Evolutionary conservation across 2,888 invertebrate genomes (phyloP).

Genomic region (Drosophila antonietae): DNA sequence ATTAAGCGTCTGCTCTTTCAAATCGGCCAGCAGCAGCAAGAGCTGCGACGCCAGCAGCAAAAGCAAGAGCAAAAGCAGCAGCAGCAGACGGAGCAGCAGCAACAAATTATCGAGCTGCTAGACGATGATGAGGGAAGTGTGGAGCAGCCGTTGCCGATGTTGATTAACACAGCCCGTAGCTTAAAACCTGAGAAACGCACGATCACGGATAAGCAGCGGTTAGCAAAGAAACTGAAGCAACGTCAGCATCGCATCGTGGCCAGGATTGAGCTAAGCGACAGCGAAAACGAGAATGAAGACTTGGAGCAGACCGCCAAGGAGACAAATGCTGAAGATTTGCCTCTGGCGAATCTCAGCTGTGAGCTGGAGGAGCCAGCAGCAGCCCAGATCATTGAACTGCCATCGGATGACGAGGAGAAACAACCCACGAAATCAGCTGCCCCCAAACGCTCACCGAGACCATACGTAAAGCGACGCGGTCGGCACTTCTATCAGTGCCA

Average conservation of each 20-base stretch:
- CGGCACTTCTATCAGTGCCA: slow-evolving; percentile 82
- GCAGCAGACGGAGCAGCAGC: slow-evolving; percentile 34
- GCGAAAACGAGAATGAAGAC: slow-evolving; percentile 53
- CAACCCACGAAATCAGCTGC: slow-evolving; percentile 3
- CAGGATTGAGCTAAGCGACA: slow-evolving; percentile 76
- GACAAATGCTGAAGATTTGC: slow-evolving; percentile 49
- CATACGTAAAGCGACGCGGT: slow-evolving; percentile 76
- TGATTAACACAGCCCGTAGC: slow-evolving; percentile 49
- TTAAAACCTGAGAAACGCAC: slow-evolving; percentile 32
- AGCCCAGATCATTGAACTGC: slow-evolving; percentile 58
- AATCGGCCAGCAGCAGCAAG: slow-evolving; percentile 75
- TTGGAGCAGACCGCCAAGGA: slow-evolving; percentile 9
- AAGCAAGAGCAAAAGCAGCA: slow-evolving; percentile 26
- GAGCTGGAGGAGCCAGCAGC: slow-evolving; percentile 47
- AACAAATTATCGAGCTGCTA: slow-evolving; percentile 74
- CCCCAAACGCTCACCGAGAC: slow-evolving; percentile 46
- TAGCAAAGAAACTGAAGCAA: slow-evolving; percentile 62
- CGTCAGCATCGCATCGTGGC: slow-evolving; percentile 70
- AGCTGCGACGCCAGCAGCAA: slow-evolving; percentile 38
- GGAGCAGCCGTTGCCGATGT: slow-evolving; percentile 39
- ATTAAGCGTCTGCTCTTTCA: slow-evolving; percentile 79
- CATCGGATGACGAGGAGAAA: slow-evolving; percentile 60
- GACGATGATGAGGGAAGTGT: slow-evolving; percentile 73
- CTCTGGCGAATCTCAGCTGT: slow-evolving; percentile 65
- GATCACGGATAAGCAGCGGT: slow-evolving; percentile 73